Conservation (phyloP, 2,797 vertebrate species). For the Parauchenoglanis ngamensis region DNA sequence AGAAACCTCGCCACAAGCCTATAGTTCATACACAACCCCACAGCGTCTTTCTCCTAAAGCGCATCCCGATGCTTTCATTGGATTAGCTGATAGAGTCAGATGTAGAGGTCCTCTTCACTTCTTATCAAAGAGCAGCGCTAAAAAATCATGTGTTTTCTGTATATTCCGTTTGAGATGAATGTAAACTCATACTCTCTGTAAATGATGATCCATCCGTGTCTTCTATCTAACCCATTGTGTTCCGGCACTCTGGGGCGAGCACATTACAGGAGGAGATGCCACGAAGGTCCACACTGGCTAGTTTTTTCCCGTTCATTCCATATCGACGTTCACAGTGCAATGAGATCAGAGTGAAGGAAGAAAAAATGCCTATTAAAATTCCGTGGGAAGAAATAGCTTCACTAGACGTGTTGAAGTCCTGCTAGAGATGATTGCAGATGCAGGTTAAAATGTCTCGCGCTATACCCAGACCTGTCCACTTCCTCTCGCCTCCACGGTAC, state of each 20-base stretch:
- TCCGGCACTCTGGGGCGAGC: conserved; percentile 44
- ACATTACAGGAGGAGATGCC: conserved; percentile 46
- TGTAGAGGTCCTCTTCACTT: not conserved
- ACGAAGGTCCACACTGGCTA: conserved; percentile 60
- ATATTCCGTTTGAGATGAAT: conserved; percentile 38
- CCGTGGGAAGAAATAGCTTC: not conserved
- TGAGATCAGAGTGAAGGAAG: conserved; percentile 24
- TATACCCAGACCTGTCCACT: conserved; percentile 47
- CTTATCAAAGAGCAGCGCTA: not conserved
- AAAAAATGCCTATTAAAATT: conserved; percentile 9
- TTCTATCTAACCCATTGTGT: conserved; percentile 54
- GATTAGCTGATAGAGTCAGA: not conserved
- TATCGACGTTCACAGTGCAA: conserved; percentile 50
- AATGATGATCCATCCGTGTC: conserved; percentile 48
- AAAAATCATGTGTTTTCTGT: conserved; percentile 22
- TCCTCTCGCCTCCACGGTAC: conserved; percentile 46
- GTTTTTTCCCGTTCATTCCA: conserved; percentile 40
- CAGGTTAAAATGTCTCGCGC: conserved; percentile 29
- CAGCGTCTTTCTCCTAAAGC: not conserved
- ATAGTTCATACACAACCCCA: not conserved
- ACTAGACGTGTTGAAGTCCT: conserved; percentile 15
- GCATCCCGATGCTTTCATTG: not conserved
- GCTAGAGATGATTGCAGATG: not conserved
- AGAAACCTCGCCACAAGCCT: not conserved
- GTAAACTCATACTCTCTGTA: conserved; percentile 32